These are phyloP conservation scores for Meghimatium bilineatum DNA, from an alignment of 2,888 invertebrate genomes.

Conservation along the genomic window DNA sequence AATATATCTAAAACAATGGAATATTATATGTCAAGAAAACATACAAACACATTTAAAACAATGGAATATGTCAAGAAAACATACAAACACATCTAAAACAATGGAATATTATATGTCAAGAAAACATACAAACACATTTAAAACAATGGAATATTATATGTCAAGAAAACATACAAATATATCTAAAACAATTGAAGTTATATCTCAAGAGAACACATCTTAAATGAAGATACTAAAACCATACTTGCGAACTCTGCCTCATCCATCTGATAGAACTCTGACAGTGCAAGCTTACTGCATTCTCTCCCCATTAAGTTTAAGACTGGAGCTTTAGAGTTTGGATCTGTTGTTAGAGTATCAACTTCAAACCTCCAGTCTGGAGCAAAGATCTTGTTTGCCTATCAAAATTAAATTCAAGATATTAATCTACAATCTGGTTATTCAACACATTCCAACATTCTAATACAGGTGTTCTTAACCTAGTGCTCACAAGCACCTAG, in stretches of 20 bases:
- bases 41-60: too few relatives aligned
- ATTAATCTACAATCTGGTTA: not conserved
- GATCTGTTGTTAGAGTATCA: constrained; percentile 28
- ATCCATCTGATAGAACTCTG: constrained; percentile 55
- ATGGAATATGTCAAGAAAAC: too few relatives aligned
- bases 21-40: too few relatives aligned
- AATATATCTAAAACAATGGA: too few relatives aligned
- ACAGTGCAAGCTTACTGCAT: constrained; percentile 50
- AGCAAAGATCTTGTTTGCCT: constrained; percentile 48
- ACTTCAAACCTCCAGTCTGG: constrained; percentile 37
- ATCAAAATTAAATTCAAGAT: not conserved
- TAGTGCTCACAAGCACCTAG: too few relatives aligned
- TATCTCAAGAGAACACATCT: not conserved
- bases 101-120: not conserved
- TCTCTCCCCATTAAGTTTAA: constrained; percentile 42
- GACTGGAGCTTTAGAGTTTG: constrained; percentile 33
- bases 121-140: too few relatives aligned
- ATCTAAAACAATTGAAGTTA: not conserved
- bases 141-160: too few relatives aligned
- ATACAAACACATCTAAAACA: not conserved
- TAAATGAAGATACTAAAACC: not conserved
- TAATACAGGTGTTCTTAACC: not conserved
- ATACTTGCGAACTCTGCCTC: constrained; percentile 60
- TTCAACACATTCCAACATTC: not conserved
- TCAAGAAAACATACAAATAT: too few relatives aligned